Evolutionary conservation across 2,113 vertebrate species (phyloP).

Genomic region (Eulemur rufifrons): DNA sequence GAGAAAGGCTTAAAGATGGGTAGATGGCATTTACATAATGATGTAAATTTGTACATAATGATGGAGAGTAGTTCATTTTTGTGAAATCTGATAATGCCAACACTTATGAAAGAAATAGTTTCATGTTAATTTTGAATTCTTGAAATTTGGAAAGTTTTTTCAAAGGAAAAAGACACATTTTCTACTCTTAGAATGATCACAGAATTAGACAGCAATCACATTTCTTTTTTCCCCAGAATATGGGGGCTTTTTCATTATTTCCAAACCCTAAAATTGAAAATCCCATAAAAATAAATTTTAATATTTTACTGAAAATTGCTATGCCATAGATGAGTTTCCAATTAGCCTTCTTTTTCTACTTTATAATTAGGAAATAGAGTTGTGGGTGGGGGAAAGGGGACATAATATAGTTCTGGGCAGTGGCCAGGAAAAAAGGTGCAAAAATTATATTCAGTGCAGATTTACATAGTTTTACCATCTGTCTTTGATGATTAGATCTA

Average conservation of each 20-base stretch:
- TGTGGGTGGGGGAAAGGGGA: background rate
- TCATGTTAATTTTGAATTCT: conserved; percentile 66
- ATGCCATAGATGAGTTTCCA: conserved; percentile 55
- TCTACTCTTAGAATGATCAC: conserved; percentile 60
- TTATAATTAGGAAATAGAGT: conserved; percentile 59
- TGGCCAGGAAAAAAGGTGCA: conserved; percentile 35
- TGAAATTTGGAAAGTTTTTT: conserved; percentile 56
- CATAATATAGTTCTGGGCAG: conserved; percentile 38
- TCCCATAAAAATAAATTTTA: conserved; percentile 52
- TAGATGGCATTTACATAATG: conserved; percentile 67
- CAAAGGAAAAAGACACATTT: conserved; percentile 51
- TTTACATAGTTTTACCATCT: conserved; percentile 68
- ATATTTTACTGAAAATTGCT: conserved; percentile 55
- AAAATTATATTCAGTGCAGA: conserved; percentile 37
- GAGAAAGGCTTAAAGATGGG: conserved; percentile 47
- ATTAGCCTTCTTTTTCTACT: conserved; percentile 53
- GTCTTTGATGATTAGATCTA: conserved; percentile 53
- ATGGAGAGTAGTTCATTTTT: conserved; percentile 59
- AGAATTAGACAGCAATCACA: conserved; percentile 60
- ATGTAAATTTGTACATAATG: conserved; percentile 68
- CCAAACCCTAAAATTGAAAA: conserved; percentile 64
- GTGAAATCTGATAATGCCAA: conserved; percentile 60
- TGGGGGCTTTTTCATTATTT: conserved; percentile 61
- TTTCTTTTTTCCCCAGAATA: background rate
- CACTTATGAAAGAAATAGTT: conserved; percentile 63